These are phyloP conservation scores for Pentamera pediparva DNA, from an alignment of 53 echinoderm and acorn worm genomes.

Conservation along the genomic window DNA sequence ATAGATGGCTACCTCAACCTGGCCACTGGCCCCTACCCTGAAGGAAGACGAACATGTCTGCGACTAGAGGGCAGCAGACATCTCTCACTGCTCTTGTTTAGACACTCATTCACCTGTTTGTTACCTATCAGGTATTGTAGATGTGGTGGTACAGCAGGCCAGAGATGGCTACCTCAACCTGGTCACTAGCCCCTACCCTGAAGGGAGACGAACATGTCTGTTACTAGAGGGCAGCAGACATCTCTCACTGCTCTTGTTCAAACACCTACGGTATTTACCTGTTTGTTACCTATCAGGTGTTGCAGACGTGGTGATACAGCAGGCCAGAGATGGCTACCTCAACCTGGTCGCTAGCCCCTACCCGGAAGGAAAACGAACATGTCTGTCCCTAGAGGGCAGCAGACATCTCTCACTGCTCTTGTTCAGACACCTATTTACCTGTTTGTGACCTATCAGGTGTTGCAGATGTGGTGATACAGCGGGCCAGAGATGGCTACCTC, in stretches of 20 bases:
- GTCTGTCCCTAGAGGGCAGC: too few relatives aligned
- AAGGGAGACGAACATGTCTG: not conserved
- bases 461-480: slow-evolving; percentile 60
- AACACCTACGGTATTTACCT: not conserved
- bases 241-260: not conserved
- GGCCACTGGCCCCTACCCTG: slow-evolving; percentile 47
- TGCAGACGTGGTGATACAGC: slow-evolving; percentile 59
- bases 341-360: slow-evolving; percentile 54
- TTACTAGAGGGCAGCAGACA: not conserved
- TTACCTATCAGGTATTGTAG: too few relatives aligned
- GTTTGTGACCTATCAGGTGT: too few relatives aligned
- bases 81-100: too few relatives aligned
- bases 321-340: slow-evolving; percentile 55
- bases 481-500: slow-evolving; percentile 54
- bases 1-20: slow-evolving; percentile 54
- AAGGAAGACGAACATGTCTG: too few relatives aligned
- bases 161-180: not conserved
- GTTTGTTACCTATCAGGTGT: slow-evolving; percentile 40
- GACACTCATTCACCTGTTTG: too few relatives aligned
- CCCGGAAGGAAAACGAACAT: not conserved
- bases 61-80: too few relatives aligned
- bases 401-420: too few relatives aligned
- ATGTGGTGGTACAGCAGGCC: too few relatives aligned
- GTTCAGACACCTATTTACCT: too few relatives aligned
- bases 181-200: not conserved